A percentile compares a stretch with the other conserved stretches of the same genome.
These are phyloP conservation scores for Adelosebastes latens DNA, from an alignment of 2,797 vertebrate genomes.

Conservation along the genomic window DNA sequence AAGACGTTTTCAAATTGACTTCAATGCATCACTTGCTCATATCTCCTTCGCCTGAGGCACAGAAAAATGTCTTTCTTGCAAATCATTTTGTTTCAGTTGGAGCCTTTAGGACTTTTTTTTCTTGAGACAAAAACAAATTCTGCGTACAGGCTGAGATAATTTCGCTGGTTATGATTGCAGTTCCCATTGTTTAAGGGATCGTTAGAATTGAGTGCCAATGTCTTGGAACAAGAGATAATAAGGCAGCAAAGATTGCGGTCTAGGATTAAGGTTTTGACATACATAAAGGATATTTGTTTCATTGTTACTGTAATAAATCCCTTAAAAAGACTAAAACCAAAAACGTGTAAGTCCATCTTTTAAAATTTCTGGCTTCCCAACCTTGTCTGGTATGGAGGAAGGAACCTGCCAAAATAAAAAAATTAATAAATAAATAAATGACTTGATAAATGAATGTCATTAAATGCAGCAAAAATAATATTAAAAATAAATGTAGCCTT, in stretches of 20 bases:
- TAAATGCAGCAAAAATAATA: too few relatives aligned
- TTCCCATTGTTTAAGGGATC: background rate
- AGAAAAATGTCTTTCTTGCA: background rate
- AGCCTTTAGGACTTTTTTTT: background rate
- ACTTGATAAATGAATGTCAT: too few relatives aligned
- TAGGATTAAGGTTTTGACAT: too few relatives aligned
- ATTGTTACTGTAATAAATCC: background rate
- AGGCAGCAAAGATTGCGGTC: background rate
- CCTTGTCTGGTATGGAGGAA: too few relatives aligned
- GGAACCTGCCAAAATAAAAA: too few relatives aligned
- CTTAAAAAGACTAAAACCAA: background rate
- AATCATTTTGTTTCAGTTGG: background rate
- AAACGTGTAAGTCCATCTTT: too few relatives aligned
- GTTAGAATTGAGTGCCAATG: background rate
- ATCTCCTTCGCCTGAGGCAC: background rate
- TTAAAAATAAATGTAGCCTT: too few relatives aligned
- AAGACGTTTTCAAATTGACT: background rate
- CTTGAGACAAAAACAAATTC: background rate
- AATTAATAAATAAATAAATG: too few relatives aligned
- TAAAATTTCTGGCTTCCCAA: too few relatives aligned
- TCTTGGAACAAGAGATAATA: background rate
- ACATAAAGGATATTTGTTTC: background rate
- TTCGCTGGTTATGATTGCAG: background rate
- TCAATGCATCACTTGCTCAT: background rate
- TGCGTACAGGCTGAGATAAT: background rate